Evolutionary conservation across 2,888 invertebrate species (phyloP).

Genomic region (Euspilapteryx auroguttella): DNA sequence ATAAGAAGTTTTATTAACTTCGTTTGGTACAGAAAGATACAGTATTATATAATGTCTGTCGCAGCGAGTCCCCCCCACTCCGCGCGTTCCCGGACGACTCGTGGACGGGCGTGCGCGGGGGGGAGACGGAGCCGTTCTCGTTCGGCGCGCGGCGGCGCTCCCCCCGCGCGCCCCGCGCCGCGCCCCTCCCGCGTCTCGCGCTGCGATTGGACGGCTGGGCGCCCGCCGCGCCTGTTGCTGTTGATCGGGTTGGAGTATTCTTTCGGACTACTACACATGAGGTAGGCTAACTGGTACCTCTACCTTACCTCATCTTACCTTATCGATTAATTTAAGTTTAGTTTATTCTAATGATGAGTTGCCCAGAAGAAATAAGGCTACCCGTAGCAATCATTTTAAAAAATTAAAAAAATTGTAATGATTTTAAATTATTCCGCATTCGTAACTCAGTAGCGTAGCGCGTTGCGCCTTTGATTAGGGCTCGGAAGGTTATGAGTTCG

Average conservation of each 20-base stretch:
- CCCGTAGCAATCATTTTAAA: background rate
- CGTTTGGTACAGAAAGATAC: too few relatives aligned
- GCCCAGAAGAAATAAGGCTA: background rate
- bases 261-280: conserved; percentile 66
- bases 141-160: conserved; percentile 69
- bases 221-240: conserved; percentile 83
- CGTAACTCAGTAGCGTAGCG: too few relatives aligned
- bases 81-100: conserved; percentile 38
- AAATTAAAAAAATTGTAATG: background rate
- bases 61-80: too few relatives aligned
- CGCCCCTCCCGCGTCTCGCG: conserved; percentile 83
- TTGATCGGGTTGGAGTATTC: conserved; percentile 94
- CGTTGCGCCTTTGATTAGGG: too few relatives aligned
- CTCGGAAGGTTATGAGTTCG: too few relatives aligned
- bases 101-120: conserved; percentile 75
- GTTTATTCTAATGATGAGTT: too few relatives aligned
- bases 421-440: background rate
- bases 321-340: too few relatives aligned
- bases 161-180: conserved; percentile 74
- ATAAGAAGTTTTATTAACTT: too few relatives aligned
- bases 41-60: too few relatives aligned
- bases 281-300: conserved; percentile 11
- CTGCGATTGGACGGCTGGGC: conserved; percentile 92
- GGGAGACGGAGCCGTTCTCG: conserved; percentile 81
- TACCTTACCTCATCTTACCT: background rate